phyloP scores from a whole-genome alignment of 2,113 vertebrate genomes.

The Gambusia affinis region DNA sequence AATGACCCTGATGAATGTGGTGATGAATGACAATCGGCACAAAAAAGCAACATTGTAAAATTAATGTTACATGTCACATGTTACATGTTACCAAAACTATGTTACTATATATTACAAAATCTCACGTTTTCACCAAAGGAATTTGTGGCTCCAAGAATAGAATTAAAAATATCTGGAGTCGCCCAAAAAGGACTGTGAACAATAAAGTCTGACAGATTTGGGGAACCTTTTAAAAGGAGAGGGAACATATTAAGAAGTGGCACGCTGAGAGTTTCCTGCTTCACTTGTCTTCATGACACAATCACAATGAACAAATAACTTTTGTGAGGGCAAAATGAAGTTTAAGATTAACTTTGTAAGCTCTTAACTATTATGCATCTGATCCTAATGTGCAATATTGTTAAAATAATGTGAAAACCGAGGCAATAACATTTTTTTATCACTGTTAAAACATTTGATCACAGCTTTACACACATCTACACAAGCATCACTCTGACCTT shows the following conservation, averaged over 20 bases:
- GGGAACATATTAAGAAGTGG: background rate
- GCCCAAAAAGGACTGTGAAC: background rate
- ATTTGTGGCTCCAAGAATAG: background rate
- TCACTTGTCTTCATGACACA: too few species aligned
- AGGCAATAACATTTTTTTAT: background rate
- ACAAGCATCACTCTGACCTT: conserved; percentile 81
- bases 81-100: too few species aligned
- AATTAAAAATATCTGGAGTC: background rate
- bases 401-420: background rate
- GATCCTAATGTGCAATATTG: background rate
- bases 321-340: too few species aligned
- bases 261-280: too few species aligned
- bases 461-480: background rate
- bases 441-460: background rate
- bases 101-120: too few species aligned
- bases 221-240: background rate
- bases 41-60: too few species aligned
- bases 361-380: too few species aligned
- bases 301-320: too few species aligned
- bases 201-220: background rate
- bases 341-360: too few species aligned
- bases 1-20: too few species aligned
- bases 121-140: background rate
- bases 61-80: too few species aligned
- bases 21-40: too few species aligned